Evolutionary conservation across 2,888 invertebrate species (phyloP).

Genomic region (Drosophila robusta): DNA sequence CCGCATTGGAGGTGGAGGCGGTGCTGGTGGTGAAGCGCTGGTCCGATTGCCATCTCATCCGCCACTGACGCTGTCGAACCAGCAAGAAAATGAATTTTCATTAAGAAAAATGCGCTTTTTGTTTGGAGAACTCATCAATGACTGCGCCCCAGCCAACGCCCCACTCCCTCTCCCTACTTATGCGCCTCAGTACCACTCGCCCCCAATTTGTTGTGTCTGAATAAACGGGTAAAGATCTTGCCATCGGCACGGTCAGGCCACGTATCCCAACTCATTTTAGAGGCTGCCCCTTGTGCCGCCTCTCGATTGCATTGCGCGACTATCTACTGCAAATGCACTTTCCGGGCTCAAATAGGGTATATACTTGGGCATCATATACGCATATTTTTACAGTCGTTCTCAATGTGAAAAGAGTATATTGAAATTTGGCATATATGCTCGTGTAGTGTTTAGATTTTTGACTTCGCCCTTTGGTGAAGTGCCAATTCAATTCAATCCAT

Average conservation of each 20-base stretch:
- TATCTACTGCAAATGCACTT: background rate
- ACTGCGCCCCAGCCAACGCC: conserved; percentile 2
- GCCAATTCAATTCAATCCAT: too few species aligned
- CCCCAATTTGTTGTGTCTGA: conserved; percentile 32
- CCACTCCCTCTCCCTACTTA: background rate
- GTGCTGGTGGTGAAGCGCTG: background rate
- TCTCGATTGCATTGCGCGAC: conserved; percentile 39
- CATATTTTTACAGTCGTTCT: too few species aligned
- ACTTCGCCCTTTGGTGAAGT: too few species aligned
- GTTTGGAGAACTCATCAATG: conserved; percentile 55
- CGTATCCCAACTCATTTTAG: conserved; percentile 18
- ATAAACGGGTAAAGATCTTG: conserved; percentile 42
- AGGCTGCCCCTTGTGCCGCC: conserved; percentile 9
- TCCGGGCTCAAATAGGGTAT: background rate
- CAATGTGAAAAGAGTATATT: too few species aligned
- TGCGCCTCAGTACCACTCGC: conserved; percentile 27
- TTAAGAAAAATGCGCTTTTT: conserved; percentile 50
- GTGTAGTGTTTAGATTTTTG: too few species aligned
- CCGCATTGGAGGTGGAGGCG: conserved; percentile 21
- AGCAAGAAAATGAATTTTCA: conserved; percentile 46
- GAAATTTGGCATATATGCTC: too few species aligned
- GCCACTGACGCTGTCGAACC: conserved; percentile 17
- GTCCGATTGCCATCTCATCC: conserved; percentile 4
- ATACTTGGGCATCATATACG: background rate
- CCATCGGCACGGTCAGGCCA: conserved; percentile 15